Conservation (phyloP, 2,888 invertebrate genomes). For the Coenonympha glycerion region DNA sequence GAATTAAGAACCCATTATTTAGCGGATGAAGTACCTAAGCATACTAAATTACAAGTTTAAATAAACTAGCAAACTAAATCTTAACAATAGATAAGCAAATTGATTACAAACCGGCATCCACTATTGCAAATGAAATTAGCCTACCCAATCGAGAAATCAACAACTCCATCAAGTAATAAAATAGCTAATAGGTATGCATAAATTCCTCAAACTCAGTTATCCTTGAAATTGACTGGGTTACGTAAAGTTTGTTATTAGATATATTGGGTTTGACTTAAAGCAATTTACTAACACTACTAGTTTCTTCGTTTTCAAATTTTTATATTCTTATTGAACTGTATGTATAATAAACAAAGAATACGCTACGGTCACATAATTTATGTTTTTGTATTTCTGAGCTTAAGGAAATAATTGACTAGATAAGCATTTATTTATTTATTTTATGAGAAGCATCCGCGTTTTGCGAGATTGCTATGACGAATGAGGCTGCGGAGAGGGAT, state of each 20-base stretch:
- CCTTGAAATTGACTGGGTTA: conserved; percentile 19
- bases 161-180: conserved; percentile 10
- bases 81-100: neutral
- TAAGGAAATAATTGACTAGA: too few species aligned
- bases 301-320: neutral
- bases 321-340: neutral
- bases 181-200: neutral
- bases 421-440: too few species aligned
- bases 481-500: too few species aligned
- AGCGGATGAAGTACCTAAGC: too few species aligned
- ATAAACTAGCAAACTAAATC: neutral
- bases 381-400: too few species aligned
- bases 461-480: too few species aligned
- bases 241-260: conserved; percentile 3
- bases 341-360: neutral
- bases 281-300: conserved; percentile 1
- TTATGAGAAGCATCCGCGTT: too few species aligned
- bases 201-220: conserved; percentile 21
- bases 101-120: conserved; percentile 4
- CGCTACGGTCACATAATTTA: too few species aligned
- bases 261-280: conserved; percentile 9
- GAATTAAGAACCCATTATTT: neutral
- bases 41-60: neutral
- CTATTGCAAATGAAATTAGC: conserved; percentile 8
- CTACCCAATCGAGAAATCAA: conserved; percentile 9